phyloP scores from a whole-genome alignment of 2,888 invertebrate genomes.

The Scelioninae gen. 1 region DNA sequence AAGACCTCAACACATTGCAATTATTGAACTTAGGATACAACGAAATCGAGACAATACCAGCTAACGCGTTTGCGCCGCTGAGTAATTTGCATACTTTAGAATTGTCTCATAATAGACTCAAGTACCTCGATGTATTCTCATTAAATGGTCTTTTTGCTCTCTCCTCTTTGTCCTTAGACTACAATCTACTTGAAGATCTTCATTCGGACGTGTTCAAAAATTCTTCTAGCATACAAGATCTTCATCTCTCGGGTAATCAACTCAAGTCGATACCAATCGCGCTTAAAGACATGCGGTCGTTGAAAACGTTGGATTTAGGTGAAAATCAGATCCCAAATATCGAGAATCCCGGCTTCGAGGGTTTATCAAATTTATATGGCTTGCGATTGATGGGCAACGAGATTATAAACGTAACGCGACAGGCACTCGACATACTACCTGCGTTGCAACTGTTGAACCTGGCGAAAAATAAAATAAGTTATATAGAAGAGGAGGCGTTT shows the following conservation, averaged over 20 bases:
- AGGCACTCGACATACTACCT: constrained; percentile 91
- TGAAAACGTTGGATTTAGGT: constrained; percentile 95
- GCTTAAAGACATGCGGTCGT: constrained; percentile 92
- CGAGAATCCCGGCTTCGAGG: constrained; percentile 92
- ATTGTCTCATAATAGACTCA: constrained; percentile 93
- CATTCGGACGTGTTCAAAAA: constrained; percentile 95
- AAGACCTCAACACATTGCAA: constrained; percentile 94
- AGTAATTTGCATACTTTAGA: constrained; percentile 95
- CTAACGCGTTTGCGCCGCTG: constrained; percentile 95
- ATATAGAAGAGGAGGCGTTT: constrained; percentile 92
- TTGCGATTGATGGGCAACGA: constrained; percentile 95
- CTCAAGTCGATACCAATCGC: constrained; percentile 92
- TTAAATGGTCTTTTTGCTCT: constrained; percentile 95
- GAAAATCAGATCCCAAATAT: constrained; percentile 94
- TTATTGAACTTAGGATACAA: constrained; percentile 95
- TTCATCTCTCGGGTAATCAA: constrained; percentile 95
- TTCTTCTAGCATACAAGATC: constrained; percentile 94
- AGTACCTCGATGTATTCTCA: constrained; percentile 93
- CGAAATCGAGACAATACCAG: constrained; percentile 92
- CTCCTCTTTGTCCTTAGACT: constrained; percentile 93
- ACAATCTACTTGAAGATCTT: constrained; percentile 92
- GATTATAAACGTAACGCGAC: constrained; percentile 91
- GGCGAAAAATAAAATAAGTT: constrained; percentile 92
- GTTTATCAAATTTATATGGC: constrained; percentile 93
- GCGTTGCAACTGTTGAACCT: constrained; percentile 94